Percentiles rank a stretch among this genome's conserved stretches.
phyloP scores from a whole-genome alignment of 2,797 vertebrate genomes.

The Arnoldichthys spilopterus region DNA sequence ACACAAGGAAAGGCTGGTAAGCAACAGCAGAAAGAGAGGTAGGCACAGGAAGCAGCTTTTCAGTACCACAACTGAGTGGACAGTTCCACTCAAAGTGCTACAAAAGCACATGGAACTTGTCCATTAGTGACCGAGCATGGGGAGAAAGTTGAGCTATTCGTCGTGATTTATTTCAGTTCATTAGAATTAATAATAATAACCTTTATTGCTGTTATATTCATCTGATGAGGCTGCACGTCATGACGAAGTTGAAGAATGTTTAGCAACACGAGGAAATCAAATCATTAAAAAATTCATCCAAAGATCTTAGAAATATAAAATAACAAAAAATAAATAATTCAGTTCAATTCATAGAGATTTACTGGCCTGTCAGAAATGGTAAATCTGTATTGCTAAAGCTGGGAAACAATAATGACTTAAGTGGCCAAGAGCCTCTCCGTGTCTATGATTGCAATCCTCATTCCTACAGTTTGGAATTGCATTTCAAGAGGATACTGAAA shows the following conservation, averaged over 20 bases:
- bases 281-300: no score
- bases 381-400: neutral
- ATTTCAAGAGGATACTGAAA: neutral
- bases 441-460: neutral
- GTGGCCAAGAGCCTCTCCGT: neutral
- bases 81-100: neutral
- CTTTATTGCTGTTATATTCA: no score
- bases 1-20: neutral
- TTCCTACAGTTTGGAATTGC: neutral
- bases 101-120: conserved; percentile 6
- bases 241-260: no score
- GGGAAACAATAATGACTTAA: neutral
- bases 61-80: conserved; percentile 7
- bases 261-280: neutral
- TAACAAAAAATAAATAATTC: neutral
- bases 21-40: neutral
- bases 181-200: no score
- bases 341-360: neutral
- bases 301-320: neutral
- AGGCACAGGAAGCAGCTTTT: neutral
- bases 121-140: conserved; percentile 42
- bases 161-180: conserved; percentile 8
- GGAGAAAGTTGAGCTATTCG: conserved; percentile 35
- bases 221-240: no score
- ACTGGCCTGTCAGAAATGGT: neutral